These are phyloP conservation scores for Helicoverpa assulta DNA, from an alignment of 2,888 invertebrate species.

Conservation along the genomic window DNA sequence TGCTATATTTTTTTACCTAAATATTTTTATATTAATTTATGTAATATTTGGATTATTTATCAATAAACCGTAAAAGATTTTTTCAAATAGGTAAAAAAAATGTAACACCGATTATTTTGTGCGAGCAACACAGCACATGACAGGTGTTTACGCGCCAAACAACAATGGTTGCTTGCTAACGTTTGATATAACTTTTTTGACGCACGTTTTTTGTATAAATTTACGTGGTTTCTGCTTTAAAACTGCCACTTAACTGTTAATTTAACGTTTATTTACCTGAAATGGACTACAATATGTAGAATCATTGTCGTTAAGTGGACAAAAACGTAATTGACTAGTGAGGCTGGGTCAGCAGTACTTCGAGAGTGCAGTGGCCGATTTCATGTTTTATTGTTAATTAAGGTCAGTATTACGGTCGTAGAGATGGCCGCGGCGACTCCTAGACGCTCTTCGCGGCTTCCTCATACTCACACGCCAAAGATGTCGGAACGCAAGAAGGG, in stretches of 20 bases:
- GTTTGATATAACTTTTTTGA: constrained; percentile 70
- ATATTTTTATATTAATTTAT: too few species aligned
- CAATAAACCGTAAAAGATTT: too few species aligned
- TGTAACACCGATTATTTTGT: constrained; percentile 19
- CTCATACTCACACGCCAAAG: constrained; percentile 88
- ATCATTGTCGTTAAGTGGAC: constrained; percentile 17
- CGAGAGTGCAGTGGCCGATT: constrained; percentile 62
- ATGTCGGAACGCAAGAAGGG: constrained; percentile 91
- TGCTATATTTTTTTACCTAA: too few species aligned
- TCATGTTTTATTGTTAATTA: constrained; percentile 58
- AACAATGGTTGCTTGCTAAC: constrained; percentile 82
- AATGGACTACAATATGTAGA: constrained; percentile 42
- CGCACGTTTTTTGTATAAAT: constrained; percentile 67
- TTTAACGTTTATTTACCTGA: constrained; percentile 12
- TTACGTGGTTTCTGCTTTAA: constrained; percentile 46
- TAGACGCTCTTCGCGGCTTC: constrained; percentile 79
- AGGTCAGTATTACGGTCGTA: constrained; percentile 56
- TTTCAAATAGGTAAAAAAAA: too few species aligned
- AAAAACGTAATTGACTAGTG: constrained; percentile 52
- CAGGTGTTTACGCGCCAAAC: constrained; percentile 90
- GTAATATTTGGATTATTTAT: too few species aligned
- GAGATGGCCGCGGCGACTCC: constrained; percentile 84
- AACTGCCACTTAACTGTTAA: constrained; percentile 41
- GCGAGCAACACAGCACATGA: constrained; percentile 72
- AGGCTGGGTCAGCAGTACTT: constrained; percentile 55